phyloP scores from a whole-genome alignment of 2,113 vertebrate genomes.

The Notothenia coriiceps region DNA sequence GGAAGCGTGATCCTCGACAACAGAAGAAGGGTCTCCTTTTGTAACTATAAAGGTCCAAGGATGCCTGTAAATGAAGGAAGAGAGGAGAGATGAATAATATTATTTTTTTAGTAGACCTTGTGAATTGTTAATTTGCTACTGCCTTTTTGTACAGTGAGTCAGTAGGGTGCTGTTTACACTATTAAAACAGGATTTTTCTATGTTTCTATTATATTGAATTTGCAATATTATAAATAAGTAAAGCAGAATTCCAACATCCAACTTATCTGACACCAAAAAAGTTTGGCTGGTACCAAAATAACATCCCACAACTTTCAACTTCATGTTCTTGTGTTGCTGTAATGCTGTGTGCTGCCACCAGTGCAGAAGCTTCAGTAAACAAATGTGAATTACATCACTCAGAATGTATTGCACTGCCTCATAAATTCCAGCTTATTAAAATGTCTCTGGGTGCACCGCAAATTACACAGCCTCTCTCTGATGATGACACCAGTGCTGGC shows the following conservation, averaged over 20 bases:
- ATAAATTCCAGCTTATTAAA: constrained; percentile 69
- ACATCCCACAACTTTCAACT: not conserved
- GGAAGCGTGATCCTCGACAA: constrained; percentile 91
- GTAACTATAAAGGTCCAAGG: constrained; percentile 94
- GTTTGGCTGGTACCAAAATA: not conserved
- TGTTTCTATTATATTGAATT: not conserved
- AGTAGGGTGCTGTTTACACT: not conserved
- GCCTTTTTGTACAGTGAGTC: not conserved
- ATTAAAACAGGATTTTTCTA: not conserved
- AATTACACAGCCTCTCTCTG: constrained; percentile 38
- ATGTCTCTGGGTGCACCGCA: constrained; percentile 48
- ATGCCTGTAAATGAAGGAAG: constrained; percentile 83
- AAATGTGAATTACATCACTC: constrained; percentile 60
- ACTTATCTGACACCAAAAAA: not conserved
- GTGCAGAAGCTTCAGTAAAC: constrained; percentile 39
- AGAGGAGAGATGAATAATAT: not conserved
- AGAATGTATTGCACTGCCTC: constrained; percentile 35
- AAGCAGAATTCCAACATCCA: not conserved
- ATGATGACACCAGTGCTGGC: constrained; percentile 49
- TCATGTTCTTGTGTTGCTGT: not conserved
- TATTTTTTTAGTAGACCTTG: no score
- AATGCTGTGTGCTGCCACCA: not conserved
- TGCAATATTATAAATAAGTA: not conserved
- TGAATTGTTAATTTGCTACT: not conserved
- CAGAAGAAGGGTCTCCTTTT: constrained; percentile 88